Base-by-base conservation (phyloP, 1,140 invertebrate genomes). In the Kradibia gibbosae region DNA sequence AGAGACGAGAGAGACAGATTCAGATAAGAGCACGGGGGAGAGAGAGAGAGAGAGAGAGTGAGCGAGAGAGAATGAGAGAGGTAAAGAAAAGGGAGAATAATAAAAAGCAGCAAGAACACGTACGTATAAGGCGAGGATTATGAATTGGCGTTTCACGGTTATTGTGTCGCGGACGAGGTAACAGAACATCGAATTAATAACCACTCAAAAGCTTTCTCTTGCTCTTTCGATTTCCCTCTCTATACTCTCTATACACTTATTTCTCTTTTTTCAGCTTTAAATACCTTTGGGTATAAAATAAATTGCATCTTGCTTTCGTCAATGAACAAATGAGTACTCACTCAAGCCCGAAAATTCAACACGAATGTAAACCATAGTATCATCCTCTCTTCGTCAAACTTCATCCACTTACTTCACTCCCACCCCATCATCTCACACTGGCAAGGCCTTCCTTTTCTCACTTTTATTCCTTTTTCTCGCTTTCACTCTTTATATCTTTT, bases 61-160 rank as follows among this genome's bases (percentile, higher is more conserved):
- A 10, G 45, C 45, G 45, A 48, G 45, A 17, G 45, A 48, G 45
- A 13, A 57, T 13, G 55, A 22, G n/a, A 28, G 62, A 20, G 4
- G 65, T 31, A 34, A 42, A 25, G 28, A 74, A 31, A 55, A 31
- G 25, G 20, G 50, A 34, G 72, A 36, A 42, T 1, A 53, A 55
- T 31, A 48, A 74, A 34, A 74, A 36, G 34, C 34, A 34, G 31
- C n/a, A 5, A 70, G 82, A 78, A 82, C 82, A 84, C 83, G 84
- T 82, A 85, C 83, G 86, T 84, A 81, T 83, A 84, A 85, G 85
- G 86, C 81, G 86, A 82, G 84, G 86, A 86, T 87, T 88, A 89
- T 89, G 88, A 88, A 88, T 88, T 89, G 88, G 86, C 87, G 87
- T 89, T 89, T 88, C 88, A 87, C 88, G 85, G 87, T 87, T 88